These are phyloP conservation scores for Epinephelus coioides DNA, from an alignment of 2,797 vertebrate genomes.

Conservation along the genomic window DNA sequence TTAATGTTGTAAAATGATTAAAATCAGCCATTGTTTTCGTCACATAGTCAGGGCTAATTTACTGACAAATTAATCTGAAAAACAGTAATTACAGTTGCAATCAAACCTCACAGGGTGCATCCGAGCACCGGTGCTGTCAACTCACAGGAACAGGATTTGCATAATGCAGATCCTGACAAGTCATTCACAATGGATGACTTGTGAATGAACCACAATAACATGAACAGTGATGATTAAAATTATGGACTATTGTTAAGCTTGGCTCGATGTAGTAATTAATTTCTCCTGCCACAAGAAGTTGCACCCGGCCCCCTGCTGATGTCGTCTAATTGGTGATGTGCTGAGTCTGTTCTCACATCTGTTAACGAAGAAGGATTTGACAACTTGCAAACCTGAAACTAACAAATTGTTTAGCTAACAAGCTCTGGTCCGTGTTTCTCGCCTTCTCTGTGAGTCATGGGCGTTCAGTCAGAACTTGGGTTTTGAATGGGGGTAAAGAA, in stretches of 20 bases:
- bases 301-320: slow-evolving; percentile 55
- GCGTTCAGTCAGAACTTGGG: slow-evolving; percentile 25
- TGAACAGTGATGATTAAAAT: slow-evolving; percentile 63
- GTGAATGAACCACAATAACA: slow-evolving; percentile 66
- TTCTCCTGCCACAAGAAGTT: slow-evolving; percentile 58
- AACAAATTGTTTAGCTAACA: slow-evolving; percentile 60
- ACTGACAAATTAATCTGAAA: slow-evolving; percentile 69
- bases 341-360: slow-evolving; percentile 53
- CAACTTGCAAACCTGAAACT: slow-evolving; percentile 56
- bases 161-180: slow-evolving; percentile 66
- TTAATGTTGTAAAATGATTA: slow-evolving; percentile 67
- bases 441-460: slow-evolving; percentile 28
- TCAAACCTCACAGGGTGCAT: slow-evolving; percentile 64
- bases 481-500: slow-evolving; percentile 28
- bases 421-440: slow-evolving; percentile 23
- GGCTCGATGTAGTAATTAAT: slow-evolving; percentile 68
- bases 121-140: slow-evolving; percentile 45
- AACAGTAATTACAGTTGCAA: slow-evolving; percentile 66
- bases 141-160: slow-evolving; percentile 58
- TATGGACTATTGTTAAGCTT: slow-evolving; percentile 68
- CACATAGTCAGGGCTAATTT: slow-evolving; percentile 62
- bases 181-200: slow-evolving; percentile 60
- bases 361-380: slow-evolving; percentile 66
- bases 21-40: slow-evolving; percentile 63
- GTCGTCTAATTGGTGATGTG: slow-evolving; percentile 61